Percentiles rank a stretch among this genome's conserved stretches.
Evolutionary conservation across 2,888 invertebrate genomes (phyloP).

Genomic region (Troglohyphantes excavatus): DNA sequence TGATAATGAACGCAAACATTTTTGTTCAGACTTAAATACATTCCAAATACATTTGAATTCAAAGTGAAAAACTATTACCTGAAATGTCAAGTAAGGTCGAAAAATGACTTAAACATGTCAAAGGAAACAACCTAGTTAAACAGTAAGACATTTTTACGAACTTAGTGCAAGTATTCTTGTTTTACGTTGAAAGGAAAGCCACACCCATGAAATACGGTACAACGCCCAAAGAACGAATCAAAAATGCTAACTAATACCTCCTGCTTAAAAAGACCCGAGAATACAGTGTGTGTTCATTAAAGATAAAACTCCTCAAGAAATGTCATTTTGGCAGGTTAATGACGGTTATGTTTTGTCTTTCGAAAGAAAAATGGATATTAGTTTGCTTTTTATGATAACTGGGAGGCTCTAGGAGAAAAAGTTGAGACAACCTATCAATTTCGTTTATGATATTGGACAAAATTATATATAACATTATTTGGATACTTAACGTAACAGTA

Average conservation of each 20-base stretch:
- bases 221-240: conserved; percentile 62
- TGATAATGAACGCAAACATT: too few relatives aligned
- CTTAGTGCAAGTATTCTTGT: conserved; percentile 44
- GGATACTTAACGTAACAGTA: too few relatives aligned
- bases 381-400: too few relatives aligned
- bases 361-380: background rate
- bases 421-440: too few relatives aligned
- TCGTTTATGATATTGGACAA: too few relatives aligned
- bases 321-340: conserved; percentile 11
- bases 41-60: too few relatives aligned
- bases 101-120: too few relatives aligned
- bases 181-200: conserved; percentile 59
- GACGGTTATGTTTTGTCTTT: background rate
- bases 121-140: background rate
- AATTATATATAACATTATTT: too few relatives aligned
- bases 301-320: conserved; percentile 16
- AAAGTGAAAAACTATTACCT: too few relatives aligned
- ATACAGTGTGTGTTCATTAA: conserved; percentile 21
- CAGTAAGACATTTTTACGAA: conserved; percentile 34
- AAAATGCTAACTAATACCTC: conserved; percentile 65
- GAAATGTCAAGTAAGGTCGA: too few relatives aligned
- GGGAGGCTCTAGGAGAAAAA: too few relatives aligned
- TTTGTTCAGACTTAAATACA: too few relatives aligned
- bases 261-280: conserved; percentile 46
- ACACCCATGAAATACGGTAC: conserved; percentile 57